Conservation (phyloP, 2,797 vertebrate species). For the Macrochelys suwanniensis region DNA sequence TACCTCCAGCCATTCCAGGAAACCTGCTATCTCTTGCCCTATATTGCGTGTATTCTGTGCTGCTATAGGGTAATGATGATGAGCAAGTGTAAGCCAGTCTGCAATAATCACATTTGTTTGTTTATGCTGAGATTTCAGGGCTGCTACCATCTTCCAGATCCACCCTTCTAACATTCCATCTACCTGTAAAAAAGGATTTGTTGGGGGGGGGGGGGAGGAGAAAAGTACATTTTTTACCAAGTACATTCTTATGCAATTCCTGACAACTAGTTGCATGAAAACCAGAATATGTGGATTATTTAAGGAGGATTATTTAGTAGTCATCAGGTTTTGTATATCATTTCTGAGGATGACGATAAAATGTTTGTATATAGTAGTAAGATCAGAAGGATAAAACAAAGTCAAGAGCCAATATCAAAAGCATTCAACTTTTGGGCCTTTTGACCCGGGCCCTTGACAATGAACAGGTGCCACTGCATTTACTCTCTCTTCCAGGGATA, state of each 20-base stretch:
- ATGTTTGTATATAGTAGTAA: neutral
- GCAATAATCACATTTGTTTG: slow-evolving; percentile 89
- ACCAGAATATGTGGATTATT: fast-evolving
- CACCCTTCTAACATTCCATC: slow-evolving; percentile 90
- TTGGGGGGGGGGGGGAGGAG: fast-evolving
- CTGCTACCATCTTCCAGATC: slow-evolving; percentile 86
- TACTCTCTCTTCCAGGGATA: neutral
- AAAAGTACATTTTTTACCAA: neutral
- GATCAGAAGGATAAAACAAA: neutral
- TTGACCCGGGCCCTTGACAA: neutral
- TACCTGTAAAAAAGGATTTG: slow-evolving; percentile 79
- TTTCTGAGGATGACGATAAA: neutral
- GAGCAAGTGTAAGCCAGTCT: slow-evolving; percentile 90
- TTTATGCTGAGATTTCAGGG: slow-evolving; percentile 82
- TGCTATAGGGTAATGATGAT: slow-evolving; percentile 89
- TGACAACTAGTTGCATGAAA: neutral
- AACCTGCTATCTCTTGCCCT: slow-evolving; percentile 89
- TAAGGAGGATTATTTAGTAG: neutral
- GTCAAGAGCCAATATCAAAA: neutral
- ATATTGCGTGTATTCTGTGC: slow-evolving; percentile 87
- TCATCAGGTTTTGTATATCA: neutral
- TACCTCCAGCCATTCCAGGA: slow-evolving; percentile 92
- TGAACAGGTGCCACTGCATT: neutral
- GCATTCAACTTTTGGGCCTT: neutral
- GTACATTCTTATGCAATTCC: neutral